Conservation (phyloP, 2,113 vertebrate genomes). For the Gulo gulo region DNA sequence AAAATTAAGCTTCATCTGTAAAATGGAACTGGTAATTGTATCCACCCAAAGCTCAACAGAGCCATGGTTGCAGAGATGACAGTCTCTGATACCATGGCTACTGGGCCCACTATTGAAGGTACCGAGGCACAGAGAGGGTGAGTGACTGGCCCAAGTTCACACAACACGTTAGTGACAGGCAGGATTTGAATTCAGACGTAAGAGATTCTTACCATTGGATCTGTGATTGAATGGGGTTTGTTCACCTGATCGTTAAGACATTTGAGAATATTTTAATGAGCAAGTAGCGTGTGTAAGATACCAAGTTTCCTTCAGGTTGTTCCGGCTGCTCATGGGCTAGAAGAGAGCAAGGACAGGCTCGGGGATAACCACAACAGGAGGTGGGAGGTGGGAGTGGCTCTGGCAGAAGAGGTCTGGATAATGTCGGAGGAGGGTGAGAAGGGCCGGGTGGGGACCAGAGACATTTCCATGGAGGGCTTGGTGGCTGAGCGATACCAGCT, state of each 20-base stretch:
- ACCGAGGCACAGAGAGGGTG: not conserved
- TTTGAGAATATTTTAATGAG: not conserved
- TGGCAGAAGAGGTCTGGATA: not conserved
- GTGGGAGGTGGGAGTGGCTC: not conserved
- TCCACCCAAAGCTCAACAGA: not conserved
- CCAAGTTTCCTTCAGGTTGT: not conserved
- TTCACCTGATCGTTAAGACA: not conserved
- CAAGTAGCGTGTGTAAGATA: not conserved
- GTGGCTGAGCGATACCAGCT: too few relatives aligned
- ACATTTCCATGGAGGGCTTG: not conserved
- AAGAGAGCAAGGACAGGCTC: not conserved
- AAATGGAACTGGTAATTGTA: not conserved
- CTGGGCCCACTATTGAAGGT: not conserved
- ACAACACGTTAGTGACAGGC: not conserved
- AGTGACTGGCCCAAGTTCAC: not conserved
- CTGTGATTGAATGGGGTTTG: not conserved
- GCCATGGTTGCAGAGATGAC: not conserved
- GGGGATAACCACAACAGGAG: fast-evolving
- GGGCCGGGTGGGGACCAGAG: too few relatives aligned
- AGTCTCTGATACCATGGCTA: not conserved
- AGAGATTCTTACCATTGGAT: not conserved
- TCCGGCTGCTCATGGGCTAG: not conserved
- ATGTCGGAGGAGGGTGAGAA: not conserved
- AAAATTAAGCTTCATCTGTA: not conserved
- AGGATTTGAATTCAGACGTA: not conserved